Percentiles rank a stretch among this genome's conserved stretches.
Conservation (phyloP, 2,888 invertebrate species). For the Antitype chi region DNA sequence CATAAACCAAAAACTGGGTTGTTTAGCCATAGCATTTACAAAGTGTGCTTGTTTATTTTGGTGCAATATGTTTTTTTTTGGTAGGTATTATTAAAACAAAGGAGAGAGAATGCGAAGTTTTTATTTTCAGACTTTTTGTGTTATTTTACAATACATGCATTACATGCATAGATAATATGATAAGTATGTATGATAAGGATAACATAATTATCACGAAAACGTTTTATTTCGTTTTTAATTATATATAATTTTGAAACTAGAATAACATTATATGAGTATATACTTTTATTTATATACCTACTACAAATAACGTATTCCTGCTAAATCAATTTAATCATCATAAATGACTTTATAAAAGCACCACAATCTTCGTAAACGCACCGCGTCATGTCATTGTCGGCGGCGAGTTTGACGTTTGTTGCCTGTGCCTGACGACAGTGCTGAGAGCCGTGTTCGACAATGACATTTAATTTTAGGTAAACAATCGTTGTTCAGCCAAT, state of each 20-base stretch:
- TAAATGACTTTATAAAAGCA: neutral
- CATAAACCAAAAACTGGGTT: neutral
- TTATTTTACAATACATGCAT: too few relatives aligned
- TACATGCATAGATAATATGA: too few relatives aligned
- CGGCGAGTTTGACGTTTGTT: conserved; percentile 42
- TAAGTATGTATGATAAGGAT: too few relatives aligned
- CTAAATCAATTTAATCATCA: neutral
- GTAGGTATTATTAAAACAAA: neutral
- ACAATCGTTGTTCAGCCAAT: conserved; percentile 42
- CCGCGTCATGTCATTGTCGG: conserved; percentile 36
- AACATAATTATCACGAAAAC: neutral
- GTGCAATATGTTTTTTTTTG: neutral
- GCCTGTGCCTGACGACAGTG: neutral
- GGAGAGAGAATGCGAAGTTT: neutral
- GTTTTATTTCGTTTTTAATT: neutral
- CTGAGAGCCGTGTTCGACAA: conserved; percentile 13
- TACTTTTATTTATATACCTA: neutral
- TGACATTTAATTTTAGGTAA: conserved; percentile 59
- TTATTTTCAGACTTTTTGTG: neutral
- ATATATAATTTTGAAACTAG: neutral
- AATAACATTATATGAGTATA: neutral
- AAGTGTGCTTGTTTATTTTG: conserved; percentile 5
- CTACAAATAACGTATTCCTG: neutral
- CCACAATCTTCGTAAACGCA: conserved; percentile 49
- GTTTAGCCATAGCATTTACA: conserved; percentile 16